Evolutionary conservation across 1,140 invertebrate genomes (phyloP), one percentile per base, ranked within the genome.

Genomic region (Listronotus oregonensis): DNA sequence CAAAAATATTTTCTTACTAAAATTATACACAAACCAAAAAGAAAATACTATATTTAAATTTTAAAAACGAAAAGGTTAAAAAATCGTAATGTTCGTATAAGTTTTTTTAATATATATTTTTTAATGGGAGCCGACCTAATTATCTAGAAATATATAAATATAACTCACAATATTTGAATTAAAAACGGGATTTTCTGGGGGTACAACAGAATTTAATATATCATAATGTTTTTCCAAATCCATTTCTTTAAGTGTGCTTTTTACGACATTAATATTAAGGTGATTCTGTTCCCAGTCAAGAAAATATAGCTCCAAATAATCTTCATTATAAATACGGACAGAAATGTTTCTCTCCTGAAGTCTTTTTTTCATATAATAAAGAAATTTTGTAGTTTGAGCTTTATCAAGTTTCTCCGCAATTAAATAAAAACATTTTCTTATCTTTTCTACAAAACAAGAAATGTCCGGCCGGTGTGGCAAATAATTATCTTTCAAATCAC

Each of bases 271-370:
- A 17, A 72, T 55, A 60, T 74, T 65, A 14, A 68, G 39, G 18
- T 52, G 49, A n/a, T 31, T 52, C n/a, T 44, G 42, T 58, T 74
- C 70, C 69, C 67, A 75, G 50, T 73, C 31, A 7, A 77, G 44
- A 8, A 77, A 70, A 69, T 69, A 71, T 44, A 72, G 32, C 55
- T 77, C 75, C 31, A 77, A 60, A 57, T 66, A 72, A 11, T 59
- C 21, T 32, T 43, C 1, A 49, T 44, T 12, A 32, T 49, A 66
- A 31, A 58, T 12, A 17, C 15, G 34, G 51, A 66, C 66, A 17
- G 50, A 18, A 14, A 64, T n/a, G 4, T 62, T 49, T 32, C 66
- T 64, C 11, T 51, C n/a, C 6, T 32, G n/a, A 43, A 73, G 64
- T 31, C 67, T 64, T 12, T 62, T 31, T 40, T 55, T 55, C 14